phyloP scores from a whole-genome alignment of 1,140 invertebrate species.

The Papilio polytes region DNA sequence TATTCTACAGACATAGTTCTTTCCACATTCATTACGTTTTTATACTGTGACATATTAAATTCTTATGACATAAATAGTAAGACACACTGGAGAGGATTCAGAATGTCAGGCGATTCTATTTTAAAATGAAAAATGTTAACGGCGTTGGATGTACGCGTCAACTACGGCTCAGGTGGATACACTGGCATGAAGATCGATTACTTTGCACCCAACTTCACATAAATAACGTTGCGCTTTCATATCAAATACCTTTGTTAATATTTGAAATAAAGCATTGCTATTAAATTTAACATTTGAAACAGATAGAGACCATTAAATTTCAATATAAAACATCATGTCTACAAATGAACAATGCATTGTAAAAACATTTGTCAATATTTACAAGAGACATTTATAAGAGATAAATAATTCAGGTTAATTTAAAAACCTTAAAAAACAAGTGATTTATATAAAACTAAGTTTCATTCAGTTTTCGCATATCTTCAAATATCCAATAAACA shows the following conservation, averaged over 20 bases:
- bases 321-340: too few relatives aligned
- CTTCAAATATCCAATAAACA: too few relatives aligned
- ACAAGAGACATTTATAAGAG: too few relatives aligned
- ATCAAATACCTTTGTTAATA: slow-evolving; percentile 1
- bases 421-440: too few relatives aligned
- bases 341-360: too few relatives aligned
- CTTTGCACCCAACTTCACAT: slow-evolving; percentile 5
- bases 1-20: neutral
- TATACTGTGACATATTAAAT: neutral
- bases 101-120: slow-evolving; percentile 27
- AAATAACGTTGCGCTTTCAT: slow-evolving; percentile 12
- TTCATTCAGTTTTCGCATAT: too few relatives aligned
- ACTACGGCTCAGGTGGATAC: slow-evolving; percentile 24
- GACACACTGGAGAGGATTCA: neutral
- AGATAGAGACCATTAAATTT: too few relatives aligned
- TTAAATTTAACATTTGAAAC: neutral
- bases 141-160: neutral
- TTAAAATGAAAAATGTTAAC: slow-evolving; percentile 27
- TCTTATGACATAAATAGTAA: neutral
- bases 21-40: neutral
- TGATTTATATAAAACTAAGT: too few relatives aligned
- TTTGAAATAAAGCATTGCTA: neutral
- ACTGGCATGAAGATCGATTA: slow-evolving; percentile 21
- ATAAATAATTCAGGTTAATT: too few relatives aligned
- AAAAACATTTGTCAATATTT: too few relatives aligned